Conservation (phyloP, 2,113 vertebrate genomes). For the Fukomys damarensis region DNA sequence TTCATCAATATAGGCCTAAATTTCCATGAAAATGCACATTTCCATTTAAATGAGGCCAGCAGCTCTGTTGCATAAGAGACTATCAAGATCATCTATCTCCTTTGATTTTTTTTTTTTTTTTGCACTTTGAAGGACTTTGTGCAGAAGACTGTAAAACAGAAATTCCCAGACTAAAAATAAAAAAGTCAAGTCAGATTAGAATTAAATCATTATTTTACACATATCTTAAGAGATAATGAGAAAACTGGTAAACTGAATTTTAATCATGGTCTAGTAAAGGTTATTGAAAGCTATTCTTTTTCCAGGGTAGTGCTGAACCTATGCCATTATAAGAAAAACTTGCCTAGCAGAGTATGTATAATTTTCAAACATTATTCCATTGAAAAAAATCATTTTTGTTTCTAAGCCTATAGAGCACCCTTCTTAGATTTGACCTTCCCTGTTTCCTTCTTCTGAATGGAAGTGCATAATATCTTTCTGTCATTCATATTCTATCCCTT, state of each 20-base stretch:
- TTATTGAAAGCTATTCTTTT: conserved; percentile 48
- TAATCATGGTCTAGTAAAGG: conserved; percentile 55
- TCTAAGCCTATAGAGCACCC: conserved; percentile 29
- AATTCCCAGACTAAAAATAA: conserved; percentile 40
- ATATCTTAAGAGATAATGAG: conserved; percentile 62
- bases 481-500: conserved; percentile 66
- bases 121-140: conserved; percentile 57
- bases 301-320: neutral
- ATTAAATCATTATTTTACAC: conserved; percentile 65
- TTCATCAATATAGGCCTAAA: conserved; percentile 71
- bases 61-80: conserved; percentile 57
- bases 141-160: conserved; percentile 60
- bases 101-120: conserved; percentile 59
- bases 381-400: conserved; percentile 57
- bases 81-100: conserved; percentile 66
- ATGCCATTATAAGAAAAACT: conserved; percentile 9
- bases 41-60: conserved; percentile 79
- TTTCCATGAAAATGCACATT: conserved; percentile 79
- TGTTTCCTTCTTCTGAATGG: neutral
- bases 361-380: conserved; percentile 60
- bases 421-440: conserved; percentile 65
- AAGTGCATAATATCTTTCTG: conserved; percentile 50
- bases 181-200: conserved; percentile 62
- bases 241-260: conserved; percentile 71
- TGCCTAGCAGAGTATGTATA: conserved; percentile 7